These are phyloP conservation scores for Girardinus metallicus DNA, from an alignment of 2,797 vertebrate species.

Conservation along the genomic window DNA sequence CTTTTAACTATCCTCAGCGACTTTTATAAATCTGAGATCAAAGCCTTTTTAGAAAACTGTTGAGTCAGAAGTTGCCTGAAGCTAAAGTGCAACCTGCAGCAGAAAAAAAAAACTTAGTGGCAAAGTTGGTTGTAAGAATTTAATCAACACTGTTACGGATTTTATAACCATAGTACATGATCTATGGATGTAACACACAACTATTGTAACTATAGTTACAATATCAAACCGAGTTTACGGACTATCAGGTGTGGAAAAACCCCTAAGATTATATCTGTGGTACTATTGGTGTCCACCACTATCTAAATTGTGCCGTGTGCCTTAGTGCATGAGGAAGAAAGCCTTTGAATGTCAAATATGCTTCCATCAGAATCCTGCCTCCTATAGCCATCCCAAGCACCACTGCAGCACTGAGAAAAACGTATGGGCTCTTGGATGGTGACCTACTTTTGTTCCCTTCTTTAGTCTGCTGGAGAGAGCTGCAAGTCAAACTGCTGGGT, in stretches of 20 bases:
- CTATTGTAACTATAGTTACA: no score
- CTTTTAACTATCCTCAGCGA: conserved; percentile 15
- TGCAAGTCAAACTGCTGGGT: conserved; percentile 46
- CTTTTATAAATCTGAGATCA: conserved; percentile 67
- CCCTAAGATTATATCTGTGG: background rate
- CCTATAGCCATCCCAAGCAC: conserved; percentile 62
- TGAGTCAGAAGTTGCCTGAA: conserved; percentile 71
- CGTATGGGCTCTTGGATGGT: conserved; percentile 70
- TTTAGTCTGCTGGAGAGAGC: conserved; percentile 55
- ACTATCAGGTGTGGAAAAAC: no score
- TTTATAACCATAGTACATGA: conserved; percentile 8
- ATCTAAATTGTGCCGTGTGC: conserved; percentile 2
- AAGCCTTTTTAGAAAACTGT: conserved; percentile 61
- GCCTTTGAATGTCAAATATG: conserved; percentile 56
- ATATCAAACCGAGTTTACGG: no score
- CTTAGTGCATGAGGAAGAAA: conserved; percentile 23
- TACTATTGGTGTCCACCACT: conserved; percentile 5
- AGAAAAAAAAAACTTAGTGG: conserved; percentile 1
- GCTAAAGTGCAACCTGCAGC: conserved; percentile 45
- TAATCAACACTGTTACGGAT: conserved; percentile 10
- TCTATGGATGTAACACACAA: background rate
- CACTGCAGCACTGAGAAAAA: conserved; percentile 56
- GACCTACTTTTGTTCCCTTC: conserved; percentile 80
- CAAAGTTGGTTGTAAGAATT: conserved; percentile 25
- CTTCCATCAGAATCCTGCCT: conserved; percentile 42